Base-by-base conservation (phyloP, 1,140 invertebrate species). In the Pantala flavescens region DNA sequence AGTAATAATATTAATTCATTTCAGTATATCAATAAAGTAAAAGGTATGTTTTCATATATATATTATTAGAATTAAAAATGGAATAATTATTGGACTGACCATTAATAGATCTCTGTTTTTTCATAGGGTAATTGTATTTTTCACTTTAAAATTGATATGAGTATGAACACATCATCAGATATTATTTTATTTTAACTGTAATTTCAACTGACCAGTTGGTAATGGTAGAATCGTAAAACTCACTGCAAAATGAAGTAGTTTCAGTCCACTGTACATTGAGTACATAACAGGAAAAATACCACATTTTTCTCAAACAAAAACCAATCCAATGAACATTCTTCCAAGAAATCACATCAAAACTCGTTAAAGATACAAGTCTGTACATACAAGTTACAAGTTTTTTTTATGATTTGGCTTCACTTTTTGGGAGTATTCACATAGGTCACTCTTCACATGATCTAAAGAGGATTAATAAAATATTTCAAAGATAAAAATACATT, bases 401-500 rank as follows among this genome's bases (percentile, higher is more conserved):
- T 71, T 71, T 74, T 72, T 72, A 36, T 71, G 28, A 75, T 72
- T 71, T 71, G 63, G 49, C 24, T 36, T 43, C 63, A 74, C 43
- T 23, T 74, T 36, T 70, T 24, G 23, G 70, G 23, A 36, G 42
- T 72, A 75, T 42, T 75, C 74, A 75, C 74, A 72, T 36, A 55
- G 42, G 70, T 72, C 71, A 76, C 24, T 74, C 71, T 71, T 74
- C 23, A 71, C 70, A 77, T n/a, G 73, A 43, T 72, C 73, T 72
- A 74, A 24, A 75, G 71, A 9, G 74, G 73, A 74, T 77, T 76
- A 76, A 77, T 77, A 77, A 76, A 76, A 78, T 75, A 77, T 76
- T 78, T 78, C 76, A 77, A 77, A 78, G 78, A 78, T 78, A 78
- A 78, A 78, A 78, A 78, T 78, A 78, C 78, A 78, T 77, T 78